These are phyloP conservation scores for Pycnonotus jocosus DNA, from an alignment of 2,113 vertebrate species.

Conservation along the genomic window DNA sequence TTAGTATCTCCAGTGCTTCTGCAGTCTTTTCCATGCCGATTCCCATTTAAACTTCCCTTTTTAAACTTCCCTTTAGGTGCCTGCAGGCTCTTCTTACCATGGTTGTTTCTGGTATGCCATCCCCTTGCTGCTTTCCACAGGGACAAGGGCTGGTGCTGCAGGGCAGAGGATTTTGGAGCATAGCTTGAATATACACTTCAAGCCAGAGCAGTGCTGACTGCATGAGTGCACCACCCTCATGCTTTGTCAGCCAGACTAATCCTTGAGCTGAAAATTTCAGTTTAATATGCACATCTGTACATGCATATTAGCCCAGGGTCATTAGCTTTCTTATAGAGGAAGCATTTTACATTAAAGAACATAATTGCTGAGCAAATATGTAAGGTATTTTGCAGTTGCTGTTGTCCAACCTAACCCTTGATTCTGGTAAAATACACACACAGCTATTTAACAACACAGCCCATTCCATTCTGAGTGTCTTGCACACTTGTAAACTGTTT, in stretches of 20 bases:
- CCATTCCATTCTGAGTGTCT: not conserved
- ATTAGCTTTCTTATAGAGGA: not conserved
- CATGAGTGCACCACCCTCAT: not conserved
- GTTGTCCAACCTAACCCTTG: not conserved
- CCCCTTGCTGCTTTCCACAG: not conserved
- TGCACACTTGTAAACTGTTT: not conserved
- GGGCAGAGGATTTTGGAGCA: not conserved
- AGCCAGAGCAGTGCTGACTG: not conserved
- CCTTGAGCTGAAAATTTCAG: not conserved
- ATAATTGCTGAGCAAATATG: constrained; percentile 8
- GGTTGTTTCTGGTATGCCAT: not conserved
- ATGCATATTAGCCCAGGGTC: not conserved
- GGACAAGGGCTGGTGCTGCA: not conserved
- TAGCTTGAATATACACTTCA: not conserved
- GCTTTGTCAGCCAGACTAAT: not conserved
- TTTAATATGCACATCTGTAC: not conserved
- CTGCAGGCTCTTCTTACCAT: not conserved
- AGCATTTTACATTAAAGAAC: not conserved
- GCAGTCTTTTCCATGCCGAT: not conserved
- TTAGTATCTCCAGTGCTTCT: not conserved
- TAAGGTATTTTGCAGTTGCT: not conserved
- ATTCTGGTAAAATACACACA: not conserved
- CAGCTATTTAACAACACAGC: not conserved
- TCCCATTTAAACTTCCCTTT: too few relatives aligned
- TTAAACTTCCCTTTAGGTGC: not conserved